phyloP scores from a whole-genome alignment of 2,113 vertebrate species.

The Sakesphorus luctuosus region DNA sequence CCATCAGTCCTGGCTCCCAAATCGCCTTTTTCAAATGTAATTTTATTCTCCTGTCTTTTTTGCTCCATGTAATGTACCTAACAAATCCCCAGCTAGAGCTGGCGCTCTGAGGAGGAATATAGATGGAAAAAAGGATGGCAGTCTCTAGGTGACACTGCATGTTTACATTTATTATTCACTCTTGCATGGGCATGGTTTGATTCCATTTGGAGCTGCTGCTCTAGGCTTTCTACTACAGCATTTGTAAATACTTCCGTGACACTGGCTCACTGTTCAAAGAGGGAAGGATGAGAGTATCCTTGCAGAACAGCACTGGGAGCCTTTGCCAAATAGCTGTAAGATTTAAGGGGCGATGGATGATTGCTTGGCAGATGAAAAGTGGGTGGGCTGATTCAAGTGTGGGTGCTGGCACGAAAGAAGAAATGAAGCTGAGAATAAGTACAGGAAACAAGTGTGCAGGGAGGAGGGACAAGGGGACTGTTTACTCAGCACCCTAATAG shows the following conservation, averaged over 20 bases:
- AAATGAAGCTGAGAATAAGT: conserved; percentile 47
- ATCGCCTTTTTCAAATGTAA: not conserved
- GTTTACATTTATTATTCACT: not conserved
- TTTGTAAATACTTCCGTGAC: conserved; percentile 1
- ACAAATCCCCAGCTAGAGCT: not conserved
- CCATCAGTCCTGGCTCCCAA: not conserved
- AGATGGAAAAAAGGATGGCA: not conserved
- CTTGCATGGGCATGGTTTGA: not conserved
- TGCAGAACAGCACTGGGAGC: not conserved
- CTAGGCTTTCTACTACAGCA: conserved; percentile 18
- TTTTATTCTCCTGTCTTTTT: not conserved
- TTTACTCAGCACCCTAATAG: conserved; percentile 22
- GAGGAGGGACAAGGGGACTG: not conserved
- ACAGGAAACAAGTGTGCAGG: conserved; percentile 48
- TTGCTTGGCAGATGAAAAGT: conserved; percentile 55
- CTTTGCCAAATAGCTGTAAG: conserved; percentile 6
- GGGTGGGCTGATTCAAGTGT: conserved; percentile 45
- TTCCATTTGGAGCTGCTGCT: conserved; percentile 13
- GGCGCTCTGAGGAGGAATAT: not conserved
- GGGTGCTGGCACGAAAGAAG: conserved; percentile 36
- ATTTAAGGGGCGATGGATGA: not conserved
- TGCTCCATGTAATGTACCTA: not conserved
- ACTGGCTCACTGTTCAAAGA: not conserved
- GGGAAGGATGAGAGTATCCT: not conserved
- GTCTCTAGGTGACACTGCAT: not conserved